Evolutionary conservation across 2,797 vertebrate species (phyloP), one percentile per base, ranked within the genome.

Genomic region (Cyprinella venusta): DNA sequence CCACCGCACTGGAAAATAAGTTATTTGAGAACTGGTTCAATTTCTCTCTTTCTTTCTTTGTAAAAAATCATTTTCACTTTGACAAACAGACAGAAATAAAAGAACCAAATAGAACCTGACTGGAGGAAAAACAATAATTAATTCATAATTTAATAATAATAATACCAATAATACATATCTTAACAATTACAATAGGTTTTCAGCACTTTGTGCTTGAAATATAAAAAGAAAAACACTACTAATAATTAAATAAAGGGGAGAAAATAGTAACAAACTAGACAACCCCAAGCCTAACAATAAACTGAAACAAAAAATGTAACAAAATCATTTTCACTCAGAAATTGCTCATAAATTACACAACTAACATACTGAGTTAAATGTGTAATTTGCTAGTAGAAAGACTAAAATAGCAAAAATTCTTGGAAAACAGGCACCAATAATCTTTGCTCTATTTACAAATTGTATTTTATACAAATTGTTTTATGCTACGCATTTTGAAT

Each of bases 1-100:
- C 96, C 84, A 97, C 96, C 0, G 98, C 98, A 0, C 97, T 99
- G 91, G 13, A 61, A 50, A 6, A 81, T 0, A 81, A 15, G 1
- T 21, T 24, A 36, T 52, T 74, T 36, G 30, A 42, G n/a, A 76
- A 9, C 4, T 59, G 36, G 33, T 24, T 59, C 16, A 40, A 8
- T 40, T 54, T 21, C 6, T 72, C 48, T 42, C 1, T 64, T 38
- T 38, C 56, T 45, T 26, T 45, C 40, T 26, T 70, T 24, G 10
- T 24, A 9, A 48, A 48, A 19, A 50, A 0, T 30, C 0, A 12
- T 72, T 71, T 71, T 30, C 45, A 33, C 45, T 50, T 72, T 71
- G 45, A 52, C 18, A 33, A 33, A 7, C 2, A 72, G 19, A 48
- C 19, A 19, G 8, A 72, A 30, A 50, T 6, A 72, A 18, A 26